Evolutionary conservation across 2,888 invertebrate genomes (phyloP), one percentile per base, ranked within the genome.

Genomic region (Ariolimax columbianus): DNA sequence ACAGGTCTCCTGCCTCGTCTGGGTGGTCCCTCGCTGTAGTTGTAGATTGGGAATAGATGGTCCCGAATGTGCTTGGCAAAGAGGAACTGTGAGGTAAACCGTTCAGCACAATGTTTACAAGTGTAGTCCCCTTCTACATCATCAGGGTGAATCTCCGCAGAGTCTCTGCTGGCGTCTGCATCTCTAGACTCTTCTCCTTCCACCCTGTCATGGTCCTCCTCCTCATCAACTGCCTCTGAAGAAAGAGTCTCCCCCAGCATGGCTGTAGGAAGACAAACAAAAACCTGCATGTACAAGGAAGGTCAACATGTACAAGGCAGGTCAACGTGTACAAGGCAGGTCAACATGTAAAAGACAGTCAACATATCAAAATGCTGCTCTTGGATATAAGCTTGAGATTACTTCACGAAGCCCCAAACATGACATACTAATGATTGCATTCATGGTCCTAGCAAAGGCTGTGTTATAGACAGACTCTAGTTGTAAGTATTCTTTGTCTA

Each of bases 41-140:
- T 75, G 59, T 84, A 83, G 33, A 77, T 81, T 33, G 88, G 84
- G 9, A 89, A 85, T 0, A 91, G 85, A 73, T 91, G 91, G 26
- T 88, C 89, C 30, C 90, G 78, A 0, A 91, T 87, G 85, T 91
- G 91, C 40, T 89, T 88, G 2, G 90, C 91, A 85, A 91, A 89
- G 4, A 87, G 87, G 23, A 88, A 87, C 77, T 90, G 90, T 2
- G 87, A 87, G 2, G 84, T 81, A 77, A 91, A 91, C 6, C 80
- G 86, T 47, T 89, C 81, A 0, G 86, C 88, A 87, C 91, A 91
- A 14, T 90, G 85, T 59, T 90, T 89, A 73, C 91, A 91, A 40
- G 86, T 81, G 59, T 85, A 87, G 9, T 86, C 80, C 1, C 84
- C 85, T 55, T 86, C 84, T 11, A 84, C 72, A 82, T 86, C 85